phyloP scores from a whole-genome alignment of 1,140 invertebrate genomes.

The Drosophila ananassae region DNA sequence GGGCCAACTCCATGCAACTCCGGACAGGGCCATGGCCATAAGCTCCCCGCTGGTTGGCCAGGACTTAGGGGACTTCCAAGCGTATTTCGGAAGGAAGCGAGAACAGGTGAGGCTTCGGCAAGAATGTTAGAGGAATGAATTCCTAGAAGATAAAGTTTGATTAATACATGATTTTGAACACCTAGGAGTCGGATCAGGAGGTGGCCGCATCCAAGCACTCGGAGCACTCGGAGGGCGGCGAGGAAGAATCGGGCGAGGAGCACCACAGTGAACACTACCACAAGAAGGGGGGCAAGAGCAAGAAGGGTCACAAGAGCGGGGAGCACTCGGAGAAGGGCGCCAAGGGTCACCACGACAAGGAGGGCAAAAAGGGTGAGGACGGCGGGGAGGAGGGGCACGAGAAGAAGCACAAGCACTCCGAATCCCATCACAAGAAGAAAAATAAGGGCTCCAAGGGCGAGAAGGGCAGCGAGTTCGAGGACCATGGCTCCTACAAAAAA shows the following conservation, averaged over 20 bases:
- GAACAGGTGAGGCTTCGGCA: constrained; percentile 1
- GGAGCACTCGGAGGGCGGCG: constrained; percentile 69
- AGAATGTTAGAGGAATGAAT: too few species aligned
- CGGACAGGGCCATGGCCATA: constrained; percentile 62
- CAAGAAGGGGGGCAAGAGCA: constrained; percentile 86
- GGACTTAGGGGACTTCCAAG: constrained; percentile 50
- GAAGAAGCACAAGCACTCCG: constrained; percentile 90
- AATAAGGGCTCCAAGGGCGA: constrained; percentile 90
- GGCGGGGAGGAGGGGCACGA: constrained; percentile 90
- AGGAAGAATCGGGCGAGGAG: constrained; percentile 86
- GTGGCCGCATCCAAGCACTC: constrained; percentile 77
- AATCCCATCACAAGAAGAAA: constrained; percentile 89
- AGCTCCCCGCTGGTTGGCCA: constrained; percentile 33
- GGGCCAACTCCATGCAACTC: constrained; percentile 47
- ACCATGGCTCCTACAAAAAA: constrained; percentile 89
- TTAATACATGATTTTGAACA: not conserved
- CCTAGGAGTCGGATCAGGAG: constrained; percentile 55
- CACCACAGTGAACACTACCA: constrained; percentile 86
- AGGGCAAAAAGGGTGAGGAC: constrained; percentile 89
- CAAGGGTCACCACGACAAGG: constrained; percentile 89
- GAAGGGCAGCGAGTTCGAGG: constrained; percentile 87
- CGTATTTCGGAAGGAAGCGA: constrained; percentile 20
- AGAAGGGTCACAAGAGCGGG: constrained; percentile 76
- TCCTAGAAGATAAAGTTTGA: too few species aligned
- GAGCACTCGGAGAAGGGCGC: constrained; percentile 84